Evolutionary conservation across 2,888 invertebrate genomes (phyloP).

Genomic region (Tinea pellionella): DNA sequence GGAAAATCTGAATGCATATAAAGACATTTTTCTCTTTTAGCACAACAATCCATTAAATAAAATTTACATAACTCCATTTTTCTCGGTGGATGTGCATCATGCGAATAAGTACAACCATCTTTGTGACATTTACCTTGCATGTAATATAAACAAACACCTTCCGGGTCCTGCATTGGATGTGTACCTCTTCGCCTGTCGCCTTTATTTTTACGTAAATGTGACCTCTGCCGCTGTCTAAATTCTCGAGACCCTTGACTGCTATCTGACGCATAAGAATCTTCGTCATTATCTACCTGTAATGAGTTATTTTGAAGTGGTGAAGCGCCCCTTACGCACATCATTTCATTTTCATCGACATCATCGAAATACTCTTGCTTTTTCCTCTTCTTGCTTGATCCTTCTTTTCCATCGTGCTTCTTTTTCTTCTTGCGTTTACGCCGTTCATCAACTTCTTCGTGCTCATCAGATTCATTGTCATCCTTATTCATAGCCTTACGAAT

Average conservation of each 20-base stretch:
- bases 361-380: conserved; percentile 66
- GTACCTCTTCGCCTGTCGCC: conserved; percentile 59
- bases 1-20: conserved; percentile 98
- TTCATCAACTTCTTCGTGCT: conserved; percentile 56
- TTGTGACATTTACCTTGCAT: conserved; percentile 91
- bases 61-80: conserved; percentile 97
- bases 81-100: conserved; percentile 82
- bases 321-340: conserved; percentile 83
- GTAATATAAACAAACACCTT: conserved; percentile 84
- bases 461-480: conserved; percentile 57
- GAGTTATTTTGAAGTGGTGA: conserved; percentile 69
- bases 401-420: conserved; percentile 69
- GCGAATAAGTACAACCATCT: conserved; percentile 88
- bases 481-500: conserved; percentile 81
- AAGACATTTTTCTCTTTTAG: conserved; percentile 93
- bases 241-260: conserved; percentile 68
- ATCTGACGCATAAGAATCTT: conserved; percentile 64
- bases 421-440: conserved; percentile 67
- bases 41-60: conserved; percentile 95
- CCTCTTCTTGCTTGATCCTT: conserved; percentile 69
- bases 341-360: conserved; percentile 80
- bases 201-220: conserved; percentile 52
- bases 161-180: conserved; percentile 73
- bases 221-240: conserved; percentile 49
- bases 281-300: conserved; percentile 41